Conservation (phyloP, 2,113 vertebrate genomes). For the Hystrix cristata region DNA sequence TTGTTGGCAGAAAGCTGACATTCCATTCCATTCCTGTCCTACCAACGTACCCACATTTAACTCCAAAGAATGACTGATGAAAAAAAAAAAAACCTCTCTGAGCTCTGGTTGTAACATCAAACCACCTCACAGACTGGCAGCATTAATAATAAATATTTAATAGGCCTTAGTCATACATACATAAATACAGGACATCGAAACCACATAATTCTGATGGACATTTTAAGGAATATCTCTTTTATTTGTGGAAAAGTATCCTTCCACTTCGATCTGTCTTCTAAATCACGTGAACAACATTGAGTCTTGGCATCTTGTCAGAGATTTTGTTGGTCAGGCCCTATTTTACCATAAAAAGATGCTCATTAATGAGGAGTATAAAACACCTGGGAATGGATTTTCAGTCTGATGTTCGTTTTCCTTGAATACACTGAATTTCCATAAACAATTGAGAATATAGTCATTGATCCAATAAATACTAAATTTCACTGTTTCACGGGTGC, state of each 20-base stretch:
- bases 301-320: slow-evolving; percentile 43
- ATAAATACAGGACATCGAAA: slow-evolving; percentile 44
- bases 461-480: not conserved
- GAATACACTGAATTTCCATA: slow-evolving; percentile 34
- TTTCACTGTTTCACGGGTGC: not conserved
- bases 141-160: slow-evolving; percentile 8
- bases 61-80: slow-evolving; percentile 60
- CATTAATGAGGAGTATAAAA: slow-evolving; percentile 52
- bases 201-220: slow-evolving; percentile 28
- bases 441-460: slow-evolving; percentile 30
- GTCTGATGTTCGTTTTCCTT: not conserved
- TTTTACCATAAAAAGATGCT: slow-evolving; percentile 33
- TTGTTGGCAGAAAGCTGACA: slow-evolving; percentile 74
- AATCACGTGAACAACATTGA: slow-evolving; percentile 22
- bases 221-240: slow-evolving; percentile 44
- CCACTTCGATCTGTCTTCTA: slow-evolving; percentile 1
- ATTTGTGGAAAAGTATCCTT: slow-evolving; percentile 28
- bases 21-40: slow-evolving; percentile 71
- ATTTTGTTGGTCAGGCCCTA: slow-evolving; percentile 40
- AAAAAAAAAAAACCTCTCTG: slow-evolving; percentile 32
- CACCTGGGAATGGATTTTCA: slow-evolving; percentile 23
- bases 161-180: slow-evolving; percentile 31
- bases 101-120: slow-evolving; percentile 50
- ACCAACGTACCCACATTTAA: slow-evolving; percentile 65
- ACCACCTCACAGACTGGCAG: slow-evolving; percentile 16